These are phyloP conservation scores for Atherinosoma microstoma DNA, from an alignment of 2,797 vertebrate species.

Conservation along the genomic window DNA sequence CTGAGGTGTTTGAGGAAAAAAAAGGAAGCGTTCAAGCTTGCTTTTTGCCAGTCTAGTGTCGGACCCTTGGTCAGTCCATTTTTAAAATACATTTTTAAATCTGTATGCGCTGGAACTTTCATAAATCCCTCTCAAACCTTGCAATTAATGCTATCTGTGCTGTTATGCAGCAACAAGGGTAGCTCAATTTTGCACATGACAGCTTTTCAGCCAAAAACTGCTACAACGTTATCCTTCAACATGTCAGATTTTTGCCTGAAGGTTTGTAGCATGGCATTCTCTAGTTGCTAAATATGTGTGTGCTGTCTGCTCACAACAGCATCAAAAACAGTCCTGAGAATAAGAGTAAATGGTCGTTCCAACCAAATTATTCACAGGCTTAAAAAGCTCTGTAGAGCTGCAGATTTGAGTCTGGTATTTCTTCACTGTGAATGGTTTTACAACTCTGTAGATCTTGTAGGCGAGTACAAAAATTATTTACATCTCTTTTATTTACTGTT, in stretches of 20 bases:
- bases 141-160: not conserved
- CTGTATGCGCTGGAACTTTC: not conserved
- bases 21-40: too few relatives aligned
- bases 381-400: not conserved
- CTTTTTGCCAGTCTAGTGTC: too few relatives aligned
- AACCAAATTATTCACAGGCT: not conserved
- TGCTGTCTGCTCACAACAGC: not conserved
- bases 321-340: not conserved
- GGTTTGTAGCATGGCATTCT: not conserved
- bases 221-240: not conserved
- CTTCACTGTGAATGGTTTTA: not conserved
- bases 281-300: not conserved
- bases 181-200: slow-evolving; percentile 5
- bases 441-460: not conserved
- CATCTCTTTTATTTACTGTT: too few relatives aligned
- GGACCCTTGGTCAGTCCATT: not conserved
- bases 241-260: not conserved
- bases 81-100: slow-evolving; percentile 5
- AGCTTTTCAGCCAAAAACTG: slow-evolving; percentile 9
- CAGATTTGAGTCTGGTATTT: not conserved
- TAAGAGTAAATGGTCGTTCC: not conserved
- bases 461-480: too few relatives aligned
- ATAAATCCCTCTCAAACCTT: slow-evolving; percentile 1
- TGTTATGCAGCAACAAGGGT: not conserved
- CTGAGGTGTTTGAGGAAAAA: too few relatives aligned